Base-by-base conservation (phyloP, 2,888 invertebrate genomes). In the Spisula solida region DNA sequence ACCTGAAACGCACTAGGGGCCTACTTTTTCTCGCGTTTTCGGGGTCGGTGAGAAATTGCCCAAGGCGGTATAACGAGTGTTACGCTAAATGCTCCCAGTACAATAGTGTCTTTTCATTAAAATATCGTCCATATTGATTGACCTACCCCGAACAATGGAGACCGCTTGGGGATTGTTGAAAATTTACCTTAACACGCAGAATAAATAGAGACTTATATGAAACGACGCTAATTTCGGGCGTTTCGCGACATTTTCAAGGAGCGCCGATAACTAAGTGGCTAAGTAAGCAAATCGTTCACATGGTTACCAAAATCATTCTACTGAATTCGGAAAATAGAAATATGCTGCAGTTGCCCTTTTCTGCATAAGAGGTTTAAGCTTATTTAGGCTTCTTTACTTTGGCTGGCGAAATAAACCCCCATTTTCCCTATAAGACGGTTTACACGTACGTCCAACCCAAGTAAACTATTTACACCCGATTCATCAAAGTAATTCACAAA, bases 61-160 rank as follows among this genome's bases (percentile, higher is more conserved):
- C 25, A 6, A 48, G n/a, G 66, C 41, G 14, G 10, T 56, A 14
- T 14, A 85, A 78, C 51, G 14, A 14, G 75, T 6, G 70, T 29
- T 51, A 34, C 85, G 41, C 47, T n/a, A 51, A n/a, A 34, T 41
- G 78, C 20, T 18, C 34, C 8, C 20, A 55, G 55, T 34, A 75
- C 48, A 79, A 85, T 78, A 51, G 56, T 1, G 55, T 79, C 75
- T 79, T 34, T 85, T 85, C 85, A 79, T 85, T n/a, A 55, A 85
- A 79, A 34, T 78, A 25, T 75, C 31, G 41, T n/a, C 41, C 48
- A 41, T 78, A 51, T 79, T 81, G 78, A 78, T 29, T 86, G 86
- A 86, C 86, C 81, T 86, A 78, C 25, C 82, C 34, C 55, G 86
- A 78, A 86, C 82, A 86, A 86, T 34, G 75, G 82, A 29, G 34